Base-by-base conservation (phyloP, 2,888 invertebrate species). In the Mythimna ferrago region DNA sequence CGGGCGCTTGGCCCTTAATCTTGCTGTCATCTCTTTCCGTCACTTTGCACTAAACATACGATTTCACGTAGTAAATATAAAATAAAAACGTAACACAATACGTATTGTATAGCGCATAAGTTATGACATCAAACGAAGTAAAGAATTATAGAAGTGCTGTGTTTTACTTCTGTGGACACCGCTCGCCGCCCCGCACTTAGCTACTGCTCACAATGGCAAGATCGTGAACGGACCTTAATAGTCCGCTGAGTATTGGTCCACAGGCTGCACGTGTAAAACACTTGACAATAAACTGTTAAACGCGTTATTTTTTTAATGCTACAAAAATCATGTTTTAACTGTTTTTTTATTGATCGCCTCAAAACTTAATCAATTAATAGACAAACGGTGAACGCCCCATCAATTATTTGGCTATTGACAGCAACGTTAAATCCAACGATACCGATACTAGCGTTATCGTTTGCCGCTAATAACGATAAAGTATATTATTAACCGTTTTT, bases 381-480 rank as follows among this genome's bases (percentile, higher is more conserved):
- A 1, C 44, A 11, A 44, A 44, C 44, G 44, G 14, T 44, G 4
- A 14, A 44, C 44, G 44, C 44, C 14, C 14, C 14, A 48, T 48
- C 48, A 5, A 19, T 48, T 48, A 7, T 41, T 56, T 6, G 51
- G 93, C 94, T 4, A 94, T 94, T 11, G 94, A 95, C 76, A 91
- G 94, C 69, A 95, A 95, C 71, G 87, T 93, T 11, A 92, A 93
- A 75, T 93, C 92, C 0, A 94, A 92, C 21, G 38, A 11, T 44
- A 83, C 72, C 6, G 73, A 66, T 58, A 63, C 58, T 71, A 76
- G 32, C 53, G 53, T 3, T 54, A 54, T 6, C 19, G 11, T n/a
- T 41, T 41, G 3, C 38, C 11, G 21, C 21, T 61, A 41, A 41
- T 38, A 61, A 35, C 51, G 48, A 1, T 77, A 48, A 19, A 11